Base-by-base conservation (phyloP, 1,140 invertebrate species). In the Dendrolimus kikuchii region DNA sequence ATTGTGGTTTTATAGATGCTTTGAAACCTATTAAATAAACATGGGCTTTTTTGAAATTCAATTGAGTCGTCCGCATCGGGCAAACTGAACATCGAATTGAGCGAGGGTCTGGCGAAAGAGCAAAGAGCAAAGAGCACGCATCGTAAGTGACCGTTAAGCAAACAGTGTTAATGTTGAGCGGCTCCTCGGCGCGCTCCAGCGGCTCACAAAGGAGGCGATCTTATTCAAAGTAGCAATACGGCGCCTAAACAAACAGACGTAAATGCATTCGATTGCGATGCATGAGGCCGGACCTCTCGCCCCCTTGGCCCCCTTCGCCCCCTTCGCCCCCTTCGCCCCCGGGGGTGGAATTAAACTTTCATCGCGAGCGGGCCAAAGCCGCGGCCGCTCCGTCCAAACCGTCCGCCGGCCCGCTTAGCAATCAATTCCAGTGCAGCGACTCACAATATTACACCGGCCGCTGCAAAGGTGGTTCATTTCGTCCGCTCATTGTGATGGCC, bases 221-320 rank as follows among this genome's bases (percentile, higher is more conserved):
- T 78, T 78, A 78, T 81, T 78, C 70, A 74, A 77, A 77, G 74
- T 70, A 69, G 72, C 75, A 71, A 81, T 78, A 77, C 60, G 57
- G 54, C 52, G 63, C 70, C 74, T 79, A 74, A 78, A 73, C 74
- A 75, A 81, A 81, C 74, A 77, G 38, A 62, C 66, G 66, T 67
- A 68, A 77, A 74, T 68, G 72, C 75, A 71, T 69, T 69, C 64
- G 62, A 68, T 74, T 56, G 60, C 57, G 60, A 74, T 72, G 72
- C 72, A 70, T 66, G 69, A 70, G 65, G 23, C 38, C 38, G 46
- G 6, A 45, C 6, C 6, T 38, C 36, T 36, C 42, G 10, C 9
- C 49, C 23, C 4, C 38, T 8, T 7, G 42, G 42, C 38, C 50
- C 6, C 38, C 7, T 10, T 4, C 10, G 5, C 4, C 5, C 10